Percentiles rank a stretch among this genome's conserved stretches.
Conservation (phyloP, 2,888 invertebrate genomes). For the Eilema griseolum region DNA sequence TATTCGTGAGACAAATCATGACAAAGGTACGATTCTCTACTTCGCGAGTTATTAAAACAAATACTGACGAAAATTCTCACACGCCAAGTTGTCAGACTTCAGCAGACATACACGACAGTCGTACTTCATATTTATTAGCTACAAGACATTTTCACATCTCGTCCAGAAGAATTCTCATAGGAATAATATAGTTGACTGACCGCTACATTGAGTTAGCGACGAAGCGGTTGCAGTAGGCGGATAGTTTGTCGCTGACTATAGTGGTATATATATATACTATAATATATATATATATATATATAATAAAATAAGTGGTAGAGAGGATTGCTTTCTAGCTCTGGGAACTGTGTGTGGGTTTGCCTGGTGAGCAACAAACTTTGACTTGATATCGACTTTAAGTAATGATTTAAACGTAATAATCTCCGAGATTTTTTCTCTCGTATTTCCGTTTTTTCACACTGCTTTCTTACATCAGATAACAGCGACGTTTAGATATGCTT, state of each 20-base stretch:
- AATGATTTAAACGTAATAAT: no score
- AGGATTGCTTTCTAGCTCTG: no score
- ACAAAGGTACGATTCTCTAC: slow-evolving; percentile 8
- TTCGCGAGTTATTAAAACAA: background rate
- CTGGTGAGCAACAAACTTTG: no score
- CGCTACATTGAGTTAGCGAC: slow-evolving; percentile 9
- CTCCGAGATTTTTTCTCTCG: no score
- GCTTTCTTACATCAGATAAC: no score
- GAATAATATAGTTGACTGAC: slow-evolving; percentile 25
- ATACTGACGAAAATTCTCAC: background rate
- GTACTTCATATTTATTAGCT: background rate
- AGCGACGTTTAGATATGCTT: no score
- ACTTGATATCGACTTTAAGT: no score
- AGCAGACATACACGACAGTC: background rate
- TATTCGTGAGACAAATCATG: slow-evolving; percentile 2
- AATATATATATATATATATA: no score
- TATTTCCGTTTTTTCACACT: no score
- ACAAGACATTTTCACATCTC: slow-evolving; percentile 9
- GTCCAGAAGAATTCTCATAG: background rate
- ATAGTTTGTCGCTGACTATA: slow-evolving; percentile 8
- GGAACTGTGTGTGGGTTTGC: no score
- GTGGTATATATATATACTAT: background rate
- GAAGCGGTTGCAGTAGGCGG: background rate
- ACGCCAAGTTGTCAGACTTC: background rate
- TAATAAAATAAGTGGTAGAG: no score